Base-by-base conservation (phyloP, 2,797 vertebrate genomes). In the Holocentrus rufus region DNA sequence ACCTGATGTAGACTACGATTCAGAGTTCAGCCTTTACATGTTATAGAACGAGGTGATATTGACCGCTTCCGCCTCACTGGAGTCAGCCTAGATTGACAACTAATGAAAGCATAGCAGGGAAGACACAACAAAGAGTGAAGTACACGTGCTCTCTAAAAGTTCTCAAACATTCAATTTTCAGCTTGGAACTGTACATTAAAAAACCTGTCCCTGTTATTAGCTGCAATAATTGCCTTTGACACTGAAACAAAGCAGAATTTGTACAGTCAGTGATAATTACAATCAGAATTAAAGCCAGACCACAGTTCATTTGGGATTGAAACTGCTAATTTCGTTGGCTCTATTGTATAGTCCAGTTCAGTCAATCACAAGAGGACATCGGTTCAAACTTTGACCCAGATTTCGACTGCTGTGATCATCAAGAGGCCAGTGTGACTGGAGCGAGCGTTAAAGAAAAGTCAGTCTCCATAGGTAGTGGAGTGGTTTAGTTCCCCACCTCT, bases 21-120 rank as follows among this genome's bases (percentile, higher is more conserved):
- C 52, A 83, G 76, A 88, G 82, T 81, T 91, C 89, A 90, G 79
- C 82, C 85, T 89, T 85, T 86, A 88, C 80, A 82, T 89, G 78
- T 76, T 83, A 83, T 83, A 89, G 85, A 91, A 77, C 79, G 76
- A 85, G 87, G 70, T 77, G 80, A 86, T 93, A 93, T 93, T 91
- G 91, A 91, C 90, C 87, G 85, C 85, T 94, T 94, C 88, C 88
- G 90, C 90, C 88, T 90, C 86, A 90, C 63, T 90, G 89, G 88
- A 93, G 85, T 86, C 79, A 31, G 76, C 74, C 34, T 61, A 88
- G 83, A 92, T 93, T 92, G 90, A 86, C 89, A 93, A 81, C 91
- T 90, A 92, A 92, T 90, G 88, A 90, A 89, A 90, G 79, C 76
- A 31, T 75, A 86, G 79, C 65, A 31, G 75, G 84, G 66, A 65